phyloP scores from a whole-genome alignment of 2,797 vertebrate genomes.

The Macropus fuliginosus region DNA sequence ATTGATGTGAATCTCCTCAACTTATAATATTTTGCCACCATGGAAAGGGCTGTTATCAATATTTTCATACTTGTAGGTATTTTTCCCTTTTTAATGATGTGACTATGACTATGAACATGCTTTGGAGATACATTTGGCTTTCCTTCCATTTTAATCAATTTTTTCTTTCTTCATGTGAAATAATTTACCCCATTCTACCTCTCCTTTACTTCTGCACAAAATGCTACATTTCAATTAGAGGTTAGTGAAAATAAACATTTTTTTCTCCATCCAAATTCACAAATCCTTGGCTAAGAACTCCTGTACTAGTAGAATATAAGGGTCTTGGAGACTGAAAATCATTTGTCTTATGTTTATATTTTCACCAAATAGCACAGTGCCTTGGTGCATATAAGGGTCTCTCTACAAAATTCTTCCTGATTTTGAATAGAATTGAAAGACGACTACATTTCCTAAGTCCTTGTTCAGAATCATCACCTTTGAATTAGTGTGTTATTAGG shows the following conservation, averaged over 20 bases:
- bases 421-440: neutral
- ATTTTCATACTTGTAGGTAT: too few species aligned
- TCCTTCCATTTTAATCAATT: too few species aligned
- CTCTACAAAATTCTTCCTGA: neutral
- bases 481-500: neutral
- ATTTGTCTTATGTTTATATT: neutral
- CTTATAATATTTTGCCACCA: too few species aligned
- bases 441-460: neutral
- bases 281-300: neutral
- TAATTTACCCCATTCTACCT: too few species aligned
- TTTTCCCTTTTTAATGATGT: too few species aligned
- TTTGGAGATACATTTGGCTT: too few species aligned
- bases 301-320: neutral
- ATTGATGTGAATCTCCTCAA: too few species aligned
- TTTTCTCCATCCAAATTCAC: neutral
- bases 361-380: neutral
- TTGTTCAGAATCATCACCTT: neutral
- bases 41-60: too few species aligned
- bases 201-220: neutral
- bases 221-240: neutral
- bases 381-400: neutral
- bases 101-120: too few species aligned
- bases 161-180: too few species aligned
- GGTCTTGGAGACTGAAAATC: neutral
- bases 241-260: neutral